A percentile compares a stretch with the other conserved stretches of the same genome.
phyloP scores from a whole-genome alignment of 1,140 invertebrate species.

The Cydia strobilella region DNA sequence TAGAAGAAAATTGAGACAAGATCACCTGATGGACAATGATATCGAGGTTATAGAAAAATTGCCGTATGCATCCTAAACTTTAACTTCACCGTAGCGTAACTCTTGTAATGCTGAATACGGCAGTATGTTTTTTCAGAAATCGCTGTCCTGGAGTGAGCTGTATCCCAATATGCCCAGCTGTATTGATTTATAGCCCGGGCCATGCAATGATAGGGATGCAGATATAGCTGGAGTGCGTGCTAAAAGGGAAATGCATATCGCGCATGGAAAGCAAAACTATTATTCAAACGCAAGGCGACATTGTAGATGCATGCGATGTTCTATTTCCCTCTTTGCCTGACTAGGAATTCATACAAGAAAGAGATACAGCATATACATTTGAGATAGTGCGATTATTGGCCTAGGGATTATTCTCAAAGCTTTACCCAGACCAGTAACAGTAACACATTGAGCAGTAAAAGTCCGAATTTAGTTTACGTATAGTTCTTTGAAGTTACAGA shows the following conservation, averaged over 20 bases:
- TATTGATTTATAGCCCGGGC: slow-evolving; percentile 26
- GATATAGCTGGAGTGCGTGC: not conserved
- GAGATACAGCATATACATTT: not conserved
- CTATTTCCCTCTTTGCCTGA: not conserved
- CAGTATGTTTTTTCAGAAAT: slow-evolving; percentile 7
- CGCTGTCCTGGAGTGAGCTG: not conserved
- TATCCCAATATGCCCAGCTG: slow-evolving; percentile 27
- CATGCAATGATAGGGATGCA: slow-evolving; percentile 19
- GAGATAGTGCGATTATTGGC: not conserved
- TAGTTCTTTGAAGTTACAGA: not conserved
- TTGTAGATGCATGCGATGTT: not conserved
- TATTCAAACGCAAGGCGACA: not conserved
- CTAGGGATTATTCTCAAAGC: not conserved
- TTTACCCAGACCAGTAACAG: not conserved
- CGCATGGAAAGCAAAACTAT: slow-evolving; percentile 7
- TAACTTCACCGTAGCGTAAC: not conserved
- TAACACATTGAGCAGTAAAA: not conserved
- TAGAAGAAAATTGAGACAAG: no score
- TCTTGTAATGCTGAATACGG: not conserved
- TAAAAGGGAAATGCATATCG: slow-evolving; percentile 11
- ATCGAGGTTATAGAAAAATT: no score
- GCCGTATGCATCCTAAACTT: not conserved
- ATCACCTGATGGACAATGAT: no score
- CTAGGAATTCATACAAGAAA: not conserved
- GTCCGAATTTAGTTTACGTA: not conserved